Base-by-base conservation (phyloP, 2,888 invertebrate species). In the Drosophila greeni region DNA sequence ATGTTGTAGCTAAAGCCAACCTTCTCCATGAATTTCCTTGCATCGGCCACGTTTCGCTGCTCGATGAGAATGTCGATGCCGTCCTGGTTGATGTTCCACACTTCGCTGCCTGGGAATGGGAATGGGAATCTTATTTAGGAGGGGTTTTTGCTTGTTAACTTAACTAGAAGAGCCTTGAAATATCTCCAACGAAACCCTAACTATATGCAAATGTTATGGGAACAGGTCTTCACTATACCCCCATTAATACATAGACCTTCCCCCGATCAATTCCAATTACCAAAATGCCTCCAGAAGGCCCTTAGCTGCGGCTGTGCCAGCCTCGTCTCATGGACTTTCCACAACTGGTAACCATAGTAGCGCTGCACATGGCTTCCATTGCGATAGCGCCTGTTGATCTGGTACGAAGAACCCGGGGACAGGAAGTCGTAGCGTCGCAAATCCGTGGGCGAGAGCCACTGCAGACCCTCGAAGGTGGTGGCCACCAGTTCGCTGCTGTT, bases 61-160 rank as follows among this genome's bases (percentile, higher is more conserved):
- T 83, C 84, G 7, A 95, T 91, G 62, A 95, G 90, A 45, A 95
- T 91, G 85, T 95, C 95, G 26, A 94, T 85, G 49, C 88, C 88
- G 55, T 88, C 88, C 69, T 87, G 85, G 72, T 88, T 88, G 33
- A 87, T 80, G 59, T 88, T 88, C 88, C 88, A 89, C 11, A 88
- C 84, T 58, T 88, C 86, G n/a, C 80, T 86, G 43, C 86, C 88
- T 88, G 59, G 16, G 8, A 18, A n/a, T n/a, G n/a, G n/a, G n/a
- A n/a, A n/a, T n/a, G n/a, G n/a, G n/a, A n/a, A n/a, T n/a, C n/a
- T n/a, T n/a, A n/a, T n/a, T n/a, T n/a, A n/a, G n/a, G n/a, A n/a
- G n/a, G n/a, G n/a, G n/a, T n/a, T n/a, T n/a, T n/a, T n/a, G n/a
- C n/a, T n/a, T n/a, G n/a, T n/a, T n/a, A 3, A 16, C 5, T 16